Evolutionary conservation across 1,140 invertebrate genomes (phyloP).

Genomic region (Hydropsyche tenuis): DNA sequence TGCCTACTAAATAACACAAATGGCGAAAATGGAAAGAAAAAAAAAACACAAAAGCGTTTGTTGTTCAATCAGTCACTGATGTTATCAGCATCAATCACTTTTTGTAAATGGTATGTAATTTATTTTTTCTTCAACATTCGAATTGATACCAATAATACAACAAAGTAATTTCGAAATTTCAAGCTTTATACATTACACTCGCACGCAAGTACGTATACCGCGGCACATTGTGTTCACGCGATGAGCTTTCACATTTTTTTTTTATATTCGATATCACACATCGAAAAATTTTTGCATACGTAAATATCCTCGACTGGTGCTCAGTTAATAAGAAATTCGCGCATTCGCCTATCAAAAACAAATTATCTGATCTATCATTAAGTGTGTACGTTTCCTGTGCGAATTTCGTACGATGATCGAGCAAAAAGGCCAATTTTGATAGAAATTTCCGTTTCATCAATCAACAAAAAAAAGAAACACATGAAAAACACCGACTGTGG

Average conservation of each 20-base stretch:
- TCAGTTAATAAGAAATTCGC: too few relatives aligned
- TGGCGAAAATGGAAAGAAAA: slow-evolving; percentile 25
- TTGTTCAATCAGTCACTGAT: slow-evolving; percentile 42
- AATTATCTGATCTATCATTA: slow-evolving; percentile 15
- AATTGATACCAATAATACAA: slow-evolving; percentile 24
- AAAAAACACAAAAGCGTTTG: slow-evolving; percentile 40
- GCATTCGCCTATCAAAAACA: neutral
- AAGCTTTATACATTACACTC: neutral
- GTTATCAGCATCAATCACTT: slow-evolving; percentile 41
- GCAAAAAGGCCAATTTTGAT: slow-evolving; percentile 13
- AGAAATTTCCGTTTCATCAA: slow-evolving; percentile 23
- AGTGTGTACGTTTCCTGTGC: slow-evolving; percentile 5
- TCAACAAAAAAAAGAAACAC: neutral
- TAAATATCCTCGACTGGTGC: too few relatives aligned
- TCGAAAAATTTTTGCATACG: neutral
- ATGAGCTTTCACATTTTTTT: neutral
- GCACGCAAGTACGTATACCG: neutral
- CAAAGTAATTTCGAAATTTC: slow-evolving; percentile 11
- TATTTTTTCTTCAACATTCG: slow-evolving; percentile 34
- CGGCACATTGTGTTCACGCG: neutral
- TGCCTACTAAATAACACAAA: slow-evolving; percentile 32
- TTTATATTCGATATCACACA: neutral
- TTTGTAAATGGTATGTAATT: slow-evolving; percentile 42
- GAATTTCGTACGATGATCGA: slow-evolving; percentile 16
- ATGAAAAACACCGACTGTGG: neutral